Evolutionary conservation across 2,888 invertebrate genomes (phyloP), one percentile per base, ranked within the genome.

Genomic region (Lasioglossum marginatum): DNA sequence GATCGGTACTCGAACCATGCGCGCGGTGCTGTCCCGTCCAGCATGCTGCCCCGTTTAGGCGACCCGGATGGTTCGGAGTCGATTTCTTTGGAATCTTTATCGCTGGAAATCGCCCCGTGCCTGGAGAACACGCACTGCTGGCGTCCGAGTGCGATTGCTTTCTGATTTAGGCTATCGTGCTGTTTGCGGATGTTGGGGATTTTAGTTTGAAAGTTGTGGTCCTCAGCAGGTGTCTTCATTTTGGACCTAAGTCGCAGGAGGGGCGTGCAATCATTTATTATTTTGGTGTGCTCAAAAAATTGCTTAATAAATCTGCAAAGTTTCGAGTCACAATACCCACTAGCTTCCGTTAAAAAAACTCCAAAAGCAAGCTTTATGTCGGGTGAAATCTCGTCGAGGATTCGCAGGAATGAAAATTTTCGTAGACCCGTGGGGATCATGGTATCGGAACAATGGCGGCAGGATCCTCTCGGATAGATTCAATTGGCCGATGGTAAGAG

Each of bases 401-500:
- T 48, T 48, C 48, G 48, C 48, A 23, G 23, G 48, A 23, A 23
- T 48, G 23, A 48, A 23, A 48, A 23, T 48, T 6, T 48, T 23
- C 45, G 45, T 45, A 16, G 45, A 16, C 4, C 0, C 27, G 48
- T 8, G 1, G 34, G 40, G 34, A 34, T 8, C 1, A 19, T 19
- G 48, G 73, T 71, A 27, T n/a, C n/a, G n/a, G 23, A 37, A 78
- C 48, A 70, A 63, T 48, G 27, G 14, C 57, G 82, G 2, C 48
- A 40, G 43, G 48, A 8, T 40, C 80, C 76, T 31, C 57, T 27
- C 60, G 27, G 81, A 34, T 72, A 77, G 71, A 86, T 88, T 86
- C 75, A 80, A 88, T 83, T 79, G 77, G n/a, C 52, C 27, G 45
- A 52, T 52, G 52, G 52, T 52, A 70, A 48, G 12, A 23, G 79